phyloP scores from a whole-genome alignment of 2,113 vertebrate genomes.

The Ceyx margarethae region DNA sequence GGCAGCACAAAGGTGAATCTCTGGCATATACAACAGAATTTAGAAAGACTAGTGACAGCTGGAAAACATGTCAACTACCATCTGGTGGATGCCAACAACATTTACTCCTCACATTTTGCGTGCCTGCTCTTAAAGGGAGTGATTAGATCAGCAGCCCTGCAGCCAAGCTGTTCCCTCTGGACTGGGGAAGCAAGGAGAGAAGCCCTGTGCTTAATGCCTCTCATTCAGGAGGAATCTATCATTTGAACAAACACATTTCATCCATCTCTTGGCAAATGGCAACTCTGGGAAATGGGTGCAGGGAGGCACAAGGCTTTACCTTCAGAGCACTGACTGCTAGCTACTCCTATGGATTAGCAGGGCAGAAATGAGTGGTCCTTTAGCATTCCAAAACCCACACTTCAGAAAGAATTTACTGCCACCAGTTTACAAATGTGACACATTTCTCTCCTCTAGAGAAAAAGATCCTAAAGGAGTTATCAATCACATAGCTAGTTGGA shows the following conservation, averaged over 20 bases:
- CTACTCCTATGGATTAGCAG: neutral
- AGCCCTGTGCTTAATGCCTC: neutral
- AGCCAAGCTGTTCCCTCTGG: neutral
- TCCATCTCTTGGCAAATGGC: neutral
- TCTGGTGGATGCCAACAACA: neutral
- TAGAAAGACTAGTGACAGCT: neutral
- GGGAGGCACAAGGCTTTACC: neutral
- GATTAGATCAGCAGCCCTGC: neutral
- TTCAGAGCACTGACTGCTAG: neutral
- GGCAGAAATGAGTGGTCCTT: neutral
- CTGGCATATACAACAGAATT: neutral
- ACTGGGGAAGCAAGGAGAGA: neutral
- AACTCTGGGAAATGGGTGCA: neutral
- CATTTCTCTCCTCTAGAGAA: neutral
- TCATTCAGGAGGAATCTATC: neutral
- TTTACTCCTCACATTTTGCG: neutral
- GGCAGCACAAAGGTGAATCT: constrained; percentile 25
- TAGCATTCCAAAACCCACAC: neutral
- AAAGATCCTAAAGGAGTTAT: neutral
- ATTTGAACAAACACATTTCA: neutral
- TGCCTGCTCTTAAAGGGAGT: neutral
- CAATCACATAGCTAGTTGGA: neutral
- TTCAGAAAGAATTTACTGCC: neutral
- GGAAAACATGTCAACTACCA: neutral
- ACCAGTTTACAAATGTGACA: neutral